Evolutionary conservation across 2,888 invertebrate genomes (phyloP).

Genomic region (Gymnoscelis rufifasciata): DNA sequence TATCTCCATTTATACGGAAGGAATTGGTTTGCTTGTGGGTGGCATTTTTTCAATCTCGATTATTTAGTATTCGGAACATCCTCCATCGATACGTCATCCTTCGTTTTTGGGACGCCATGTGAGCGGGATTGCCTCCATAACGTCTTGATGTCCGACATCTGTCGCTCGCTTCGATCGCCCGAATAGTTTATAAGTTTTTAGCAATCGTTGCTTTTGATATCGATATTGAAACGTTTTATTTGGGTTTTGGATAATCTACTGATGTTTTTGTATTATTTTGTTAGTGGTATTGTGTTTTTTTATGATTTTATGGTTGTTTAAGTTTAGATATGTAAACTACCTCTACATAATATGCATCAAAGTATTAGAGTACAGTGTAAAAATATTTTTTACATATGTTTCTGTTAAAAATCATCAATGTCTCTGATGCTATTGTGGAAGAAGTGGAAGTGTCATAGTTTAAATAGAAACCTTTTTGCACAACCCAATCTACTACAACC

Average conservation of each 20-base stretch:
- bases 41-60: conserved; percentile 11
- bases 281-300: too few species aligned
- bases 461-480: too few species aligned
- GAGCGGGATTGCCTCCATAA: conserved; percentile 67
- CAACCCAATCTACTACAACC: too few species aligned
- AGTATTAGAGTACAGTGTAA: too few species aligned
- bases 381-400: too few species aligned
- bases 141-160: conserved; percentile 72
- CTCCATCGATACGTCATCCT: conserved; percentile 30
- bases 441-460: too few species aligned
- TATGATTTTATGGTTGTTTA: too few species aligned
- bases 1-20: background rate
- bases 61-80: conserved; percentile 19
- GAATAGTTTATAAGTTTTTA: conserved; percentile 64
- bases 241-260: conserved; percentile 2
- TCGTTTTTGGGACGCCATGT: conserved; percentile 58
- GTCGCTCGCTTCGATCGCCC: conserved; percentile 48
- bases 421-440: too few species aligned
- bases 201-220: conserved; percentile 43
- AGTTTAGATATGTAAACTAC: too few species aligned
- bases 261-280: background rate
- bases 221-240: conserved; percentile 46
- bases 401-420: too few species aligned
- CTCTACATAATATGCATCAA: too few species aligned
- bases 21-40: background rate